Evolutionary conservation across 1,140 invertebrate genomes (phyloP).

Genomic region (Apis dorsata): DNA sequence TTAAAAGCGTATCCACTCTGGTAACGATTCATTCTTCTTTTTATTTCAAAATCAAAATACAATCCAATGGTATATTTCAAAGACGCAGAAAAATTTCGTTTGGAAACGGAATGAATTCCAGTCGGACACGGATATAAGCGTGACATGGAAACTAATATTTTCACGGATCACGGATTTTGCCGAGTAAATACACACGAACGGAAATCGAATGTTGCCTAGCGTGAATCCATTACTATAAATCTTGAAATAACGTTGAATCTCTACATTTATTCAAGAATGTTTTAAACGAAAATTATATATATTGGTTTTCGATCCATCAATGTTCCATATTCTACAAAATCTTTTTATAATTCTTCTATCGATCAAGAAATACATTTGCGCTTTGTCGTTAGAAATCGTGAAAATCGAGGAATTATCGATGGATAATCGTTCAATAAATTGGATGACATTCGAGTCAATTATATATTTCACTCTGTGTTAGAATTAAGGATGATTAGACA

Average conservation of each 20-base stretch:
- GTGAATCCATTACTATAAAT: background rate
- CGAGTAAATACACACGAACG: slow-evolving; percentile 10
- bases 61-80: background rate
- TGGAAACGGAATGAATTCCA: background rate
- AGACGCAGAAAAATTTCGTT: background rate
- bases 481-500: no score
- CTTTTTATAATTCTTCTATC: background rate
- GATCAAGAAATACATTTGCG: background rate
- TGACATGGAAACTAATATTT: slow-evolving; percentile 12
- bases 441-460: no score
- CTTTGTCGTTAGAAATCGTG: background rate
- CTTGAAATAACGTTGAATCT: background rate
- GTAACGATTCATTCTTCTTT: background rate
- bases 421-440: no score
- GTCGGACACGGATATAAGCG: background rate
- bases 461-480: no score
- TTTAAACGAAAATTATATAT: background rate
- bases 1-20: background rate
- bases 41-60: background rate
- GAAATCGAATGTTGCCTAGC: background rate
- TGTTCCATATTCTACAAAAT: no score
- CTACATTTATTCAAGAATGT: background rate
- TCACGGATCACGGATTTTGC: background rate
- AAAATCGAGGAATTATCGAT: no score
- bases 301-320: background rate